Conservation (phyloP, 2,888 invertebrate genomes). For the Congeria kusceri region DNA sequence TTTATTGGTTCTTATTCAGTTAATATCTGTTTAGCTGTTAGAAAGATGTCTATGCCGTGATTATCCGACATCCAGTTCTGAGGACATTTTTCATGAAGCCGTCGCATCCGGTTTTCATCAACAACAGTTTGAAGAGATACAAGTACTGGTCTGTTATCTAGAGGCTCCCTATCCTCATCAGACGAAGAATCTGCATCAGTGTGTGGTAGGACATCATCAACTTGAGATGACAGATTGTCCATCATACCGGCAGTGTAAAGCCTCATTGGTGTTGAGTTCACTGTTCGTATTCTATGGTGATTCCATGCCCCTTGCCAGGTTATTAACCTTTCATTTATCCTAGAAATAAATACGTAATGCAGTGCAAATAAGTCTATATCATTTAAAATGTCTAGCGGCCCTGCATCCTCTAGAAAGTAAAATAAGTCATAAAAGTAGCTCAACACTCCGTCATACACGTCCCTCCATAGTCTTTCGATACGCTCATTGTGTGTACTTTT, state of each 20-base stretch:
- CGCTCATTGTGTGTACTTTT: conserved; percentile 28
- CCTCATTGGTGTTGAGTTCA: conserved; percentile 23
- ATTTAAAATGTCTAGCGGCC: conserved; percentile 26
- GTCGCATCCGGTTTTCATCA: no score
- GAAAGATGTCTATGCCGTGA: no score
- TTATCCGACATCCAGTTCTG: no score
- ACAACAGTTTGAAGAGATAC: no score
- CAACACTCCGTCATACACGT: conserved; percentile 52
- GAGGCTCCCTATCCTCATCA: no score
- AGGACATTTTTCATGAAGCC: no score
- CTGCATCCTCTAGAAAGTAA: conserved; percentile 38
- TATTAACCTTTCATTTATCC: conserved; percentile 42
- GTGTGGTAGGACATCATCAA: no score
- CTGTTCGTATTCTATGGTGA: conserved; percentile 43
- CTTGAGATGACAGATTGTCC: neutral
- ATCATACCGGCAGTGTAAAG: conserved; percentile 30
- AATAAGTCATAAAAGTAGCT: conserved; percentile 45
- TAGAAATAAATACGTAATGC: conserved; percentile 25
- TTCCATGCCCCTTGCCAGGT: conserved; percentile 40
- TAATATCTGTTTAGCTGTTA: no score
- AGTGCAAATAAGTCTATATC: conserved; percentile 36
- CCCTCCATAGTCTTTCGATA: conserved; percentile 45
- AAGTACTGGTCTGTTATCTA: no score
- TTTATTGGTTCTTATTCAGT: no score
- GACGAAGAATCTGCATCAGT: no score